Base-by-base conservation (phyloP, 2,113 vertebrate species). In the Edolisoma coerulescens region DNA sequence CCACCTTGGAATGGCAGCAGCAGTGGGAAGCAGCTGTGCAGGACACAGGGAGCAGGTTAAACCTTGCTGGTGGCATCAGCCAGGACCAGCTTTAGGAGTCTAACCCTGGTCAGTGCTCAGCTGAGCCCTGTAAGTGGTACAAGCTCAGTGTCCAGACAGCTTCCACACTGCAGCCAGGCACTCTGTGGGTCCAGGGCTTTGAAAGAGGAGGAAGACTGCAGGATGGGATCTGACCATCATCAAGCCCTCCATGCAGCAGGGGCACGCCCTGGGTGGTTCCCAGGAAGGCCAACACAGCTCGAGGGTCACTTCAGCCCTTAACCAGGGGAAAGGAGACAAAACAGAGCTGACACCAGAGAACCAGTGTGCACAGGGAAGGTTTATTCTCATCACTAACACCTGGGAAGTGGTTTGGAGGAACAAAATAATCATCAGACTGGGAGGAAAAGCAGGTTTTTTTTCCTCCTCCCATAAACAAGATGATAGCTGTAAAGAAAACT, bases 311-410 rank as follows among this genome's bases (percentile, higher is more conserved):
- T 35, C 75, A 84, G 50, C 76, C 44, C 42, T 80, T 9, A 7
- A 7, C 14, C 27, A 30, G 0, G 0, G 14, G 21, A 28, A 61
- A 47, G 50, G 83, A 84, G 63, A 69, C 64, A 84, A 39, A 65
- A 24, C 11, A 21, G 49, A 92, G 65, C 52, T 49, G 75, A 96
- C 53, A 84, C n/a, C 3, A 67, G 45, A 74, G 74, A 73, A 41
- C 17, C 50, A 49, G 67, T 33, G 18, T 37, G 73, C 76, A 76
- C 85, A 84, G 11, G 16, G 78, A 76, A 61, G 65, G 86, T 98
- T 98, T 98, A 98, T 98, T 98, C 69, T 95, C 69, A n/a, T 80
- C 28, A 11, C 90, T 89, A 33, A 89, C 90, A 76, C 89, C 89
- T 37, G 56, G 92, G 68, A 91, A 93, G 71, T 23, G 69, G 85